phyloP scores from a whole-genome alignment of 35 echinoderm and acorn worm species.

The Apostichopus californicus region DNA sequence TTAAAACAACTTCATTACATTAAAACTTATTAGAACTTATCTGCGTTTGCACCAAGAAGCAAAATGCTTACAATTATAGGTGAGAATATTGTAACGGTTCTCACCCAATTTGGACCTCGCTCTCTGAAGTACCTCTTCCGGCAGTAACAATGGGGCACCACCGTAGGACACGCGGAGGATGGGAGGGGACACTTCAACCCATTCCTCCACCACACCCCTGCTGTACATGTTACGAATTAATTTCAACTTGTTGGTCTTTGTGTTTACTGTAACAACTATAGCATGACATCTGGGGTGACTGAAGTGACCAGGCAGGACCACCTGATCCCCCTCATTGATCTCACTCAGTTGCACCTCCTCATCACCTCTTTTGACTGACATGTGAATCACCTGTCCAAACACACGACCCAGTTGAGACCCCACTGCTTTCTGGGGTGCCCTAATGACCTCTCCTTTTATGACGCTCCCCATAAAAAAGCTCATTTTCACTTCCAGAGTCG shows the following conservation, averaged over 20 bases:
- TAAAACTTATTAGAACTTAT: neutral
- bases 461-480: slow-evolving; percentile 39
- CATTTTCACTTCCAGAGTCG: neutral
- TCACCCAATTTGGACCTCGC: slow-evolving; percentile 27
- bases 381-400: slow-evolving; percentile 45
- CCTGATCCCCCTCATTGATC: slow-evolving; percentile 23
- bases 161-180: neutral
- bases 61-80: slow-evolving; percentile 51
- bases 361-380: slow-evolving; percentile 33
- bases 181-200: slow-evolving; percentile 34
- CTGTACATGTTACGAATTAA: slow-evolving; percentile 37
- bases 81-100: slow-evolving; percentile 22
- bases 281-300: slow-evolving; percentile 51
- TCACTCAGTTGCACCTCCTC: neutral
- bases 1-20: too few species aligned
- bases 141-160: neutral
- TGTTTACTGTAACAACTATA: slow-evolving; percentile 20
- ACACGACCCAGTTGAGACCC: slow-evolving; percentile 7
- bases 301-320: slow-evolving; percentile 30
- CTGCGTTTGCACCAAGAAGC: slow-evolving; percentile 36
- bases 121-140: neutral
- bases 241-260: slow-evolving; percentile 5
- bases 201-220: slow-evolving; percentile 45
- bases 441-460: neutral
- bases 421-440: slow-evolving; percentile 24